phyloP scores from a whole-genome alignment of 2,797 vertebrate species.

The Microctenopoma steveboyesi region DNA sequence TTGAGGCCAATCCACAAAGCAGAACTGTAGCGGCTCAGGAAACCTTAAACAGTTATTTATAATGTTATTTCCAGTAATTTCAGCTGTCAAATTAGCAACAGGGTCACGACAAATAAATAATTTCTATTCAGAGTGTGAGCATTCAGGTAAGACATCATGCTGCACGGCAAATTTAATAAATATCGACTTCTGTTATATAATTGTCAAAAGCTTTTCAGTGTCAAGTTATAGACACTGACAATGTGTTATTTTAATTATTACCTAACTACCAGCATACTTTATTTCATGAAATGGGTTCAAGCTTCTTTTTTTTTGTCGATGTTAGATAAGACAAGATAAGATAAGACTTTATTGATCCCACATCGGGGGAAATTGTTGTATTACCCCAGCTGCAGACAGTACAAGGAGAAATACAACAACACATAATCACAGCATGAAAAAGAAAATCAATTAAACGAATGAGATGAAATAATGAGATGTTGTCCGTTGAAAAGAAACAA shows the following conservation, averaged over 20 bases:
- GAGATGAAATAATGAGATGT: too few relatives aligned
- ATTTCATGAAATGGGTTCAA: not conserved
- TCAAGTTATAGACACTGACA: not conserved
- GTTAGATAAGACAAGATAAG: too few relatives aligned
- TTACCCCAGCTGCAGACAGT: too few relatives aligned
- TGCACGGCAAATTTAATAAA: not conserved
- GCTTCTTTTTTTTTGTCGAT: too few relatives aligned
- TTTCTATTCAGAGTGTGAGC: conserved; percentile 9
- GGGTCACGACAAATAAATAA: conserved; percentile 31
- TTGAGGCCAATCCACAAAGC: conserved; percentile 97
- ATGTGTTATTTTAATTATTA: not conserved
- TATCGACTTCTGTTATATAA: not conserved
- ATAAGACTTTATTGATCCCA: too few relatives aligned
- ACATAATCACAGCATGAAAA: too few relatives aligned
- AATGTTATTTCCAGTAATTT: too few relatives aligned
- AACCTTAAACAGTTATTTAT: conserved; percentile 64
- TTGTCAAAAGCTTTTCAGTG: too few relatives aligned
- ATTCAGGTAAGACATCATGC: not conserved
- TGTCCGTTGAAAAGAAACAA: not conserved
- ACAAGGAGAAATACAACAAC: too few relatives aligned
- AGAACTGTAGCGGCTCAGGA: conserved; percentile 92
- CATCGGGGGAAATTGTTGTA: too few relatives aligned
- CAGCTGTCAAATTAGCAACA: not conserved
- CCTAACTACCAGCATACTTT: not conserved
- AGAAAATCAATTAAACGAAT: too few relatives aligned